These are phyloP conservation scores for Brachionus paranguensis DNA, from an alignment of 1,140 invertebrate genomes.

Conservation along the genomic window DNA sequence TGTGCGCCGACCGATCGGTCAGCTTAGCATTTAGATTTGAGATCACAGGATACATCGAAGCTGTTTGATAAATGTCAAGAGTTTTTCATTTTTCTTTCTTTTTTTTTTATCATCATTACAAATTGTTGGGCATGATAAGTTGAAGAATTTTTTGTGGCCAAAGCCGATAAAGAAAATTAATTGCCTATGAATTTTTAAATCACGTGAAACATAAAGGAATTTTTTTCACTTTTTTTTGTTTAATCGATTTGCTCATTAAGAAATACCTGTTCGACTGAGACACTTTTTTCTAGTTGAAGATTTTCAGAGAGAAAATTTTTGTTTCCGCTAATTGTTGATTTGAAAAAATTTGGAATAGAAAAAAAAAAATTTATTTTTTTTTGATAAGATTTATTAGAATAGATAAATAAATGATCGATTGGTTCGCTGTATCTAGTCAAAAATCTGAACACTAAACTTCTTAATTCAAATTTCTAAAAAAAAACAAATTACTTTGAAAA, in stretches of 20 bases:
- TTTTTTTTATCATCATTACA: background rate
- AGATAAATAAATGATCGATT: too few relatives aligned
- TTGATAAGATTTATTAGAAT: too few relatives aligned
- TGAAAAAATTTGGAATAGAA: too few relatives aligned
- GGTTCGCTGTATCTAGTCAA: too few relatives aligned
- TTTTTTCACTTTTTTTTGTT: background rate
- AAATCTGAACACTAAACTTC: too few relatives aligned
- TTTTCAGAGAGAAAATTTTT: background rate
- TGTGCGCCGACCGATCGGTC: background rate
- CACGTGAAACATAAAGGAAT: background rate
- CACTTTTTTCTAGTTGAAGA: background rate
- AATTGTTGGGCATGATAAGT: conserved; percentile 26
- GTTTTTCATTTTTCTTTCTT: background rate
- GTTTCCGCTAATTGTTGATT: too few relatives aligned
- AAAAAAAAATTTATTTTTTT: too few relatives aligned
- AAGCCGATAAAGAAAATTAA: conserved; percentile 4
- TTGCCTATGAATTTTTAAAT: conserved; percentile 18
- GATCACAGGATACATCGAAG: background rate
- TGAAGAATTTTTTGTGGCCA: background rate
- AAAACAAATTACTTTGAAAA: too few relatives aligned
- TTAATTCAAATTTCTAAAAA: too few relatives aligned
- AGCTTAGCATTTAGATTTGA: background rate
- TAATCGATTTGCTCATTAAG: background rate
- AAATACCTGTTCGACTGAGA: background rate
- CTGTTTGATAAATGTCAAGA: conserved; percentile 17